Evolutionary conservation across 2,797 vertebrate species (phyloP), one percentile per base, ranked within the genome.

Genomic region (Sebastes oblongus): DNA sequence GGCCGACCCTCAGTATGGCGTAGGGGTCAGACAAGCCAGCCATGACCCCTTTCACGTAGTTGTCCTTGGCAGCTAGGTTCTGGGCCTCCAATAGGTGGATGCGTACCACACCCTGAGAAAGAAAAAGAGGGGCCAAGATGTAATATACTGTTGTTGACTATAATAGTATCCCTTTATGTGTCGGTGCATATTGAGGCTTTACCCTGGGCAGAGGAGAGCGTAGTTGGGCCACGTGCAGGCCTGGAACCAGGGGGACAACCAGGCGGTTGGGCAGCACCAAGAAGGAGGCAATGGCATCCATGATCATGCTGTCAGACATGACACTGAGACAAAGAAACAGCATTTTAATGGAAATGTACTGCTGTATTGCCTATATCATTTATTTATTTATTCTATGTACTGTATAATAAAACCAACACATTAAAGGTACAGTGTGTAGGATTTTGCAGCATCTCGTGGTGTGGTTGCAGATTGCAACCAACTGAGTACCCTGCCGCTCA

Each of bases 1-100:
- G 98, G 8, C 98, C 98, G 30, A 98, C 97, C 18, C 97, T 95
- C 64, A 98, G 84, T 2, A 98, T 83, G 8, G 96, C 97, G 1
- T 99, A 99, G 0, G 98, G 98, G 90, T 99, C 98, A 1, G 98
- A 99, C 91, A 97, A 95, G 70, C 97, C 97, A 18, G 96, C 93
- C 71, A 98, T 96, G 39, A 98, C 89, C 64, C 98, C 97, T 86
- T 96, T 96, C 78, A 98, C 94, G 0, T 97, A 97, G 80, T 94
- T 97, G 82, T 99, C 98, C 89, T 97, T 97, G 13, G 96, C 95
- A 20, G 90, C 94, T 29, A 99, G 94, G 12, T 89, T 93, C 62
- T 94, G 92, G 1, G 97, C 98, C n/a, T 97, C 96, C 50, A 96
- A 58, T 2, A 99, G 93, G 82, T 98, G 95, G 77, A 98, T 97